Conservation (phyloP, 2,113 vertebrate species). For the Vulpes vulpes region DNA sequence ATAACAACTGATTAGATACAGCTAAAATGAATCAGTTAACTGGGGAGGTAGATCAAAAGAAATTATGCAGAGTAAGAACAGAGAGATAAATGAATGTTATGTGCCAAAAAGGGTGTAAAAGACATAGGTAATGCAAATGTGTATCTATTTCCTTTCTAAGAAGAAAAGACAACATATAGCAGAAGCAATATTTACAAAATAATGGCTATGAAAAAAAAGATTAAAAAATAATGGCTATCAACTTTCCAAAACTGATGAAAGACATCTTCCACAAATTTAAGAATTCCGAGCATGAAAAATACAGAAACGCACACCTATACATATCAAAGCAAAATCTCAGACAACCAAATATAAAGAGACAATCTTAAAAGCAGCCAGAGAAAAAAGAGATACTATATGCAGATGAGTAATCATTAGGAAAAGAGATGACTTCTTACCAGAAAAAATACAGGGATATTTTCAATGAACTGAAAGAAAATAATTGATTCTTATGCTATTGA, state of each 20-base stretch:
- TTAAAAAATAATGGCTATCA: background rate
- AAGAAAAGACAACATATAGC: background rate
- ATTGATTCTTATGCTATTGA: background rate
- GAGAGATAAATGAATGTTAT: background rate
- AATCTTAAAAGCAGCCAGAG: background rate
- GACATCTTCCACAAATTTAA: background rate
- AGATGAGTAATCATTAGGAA: background rate
- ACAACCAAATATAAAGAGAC: background rate
- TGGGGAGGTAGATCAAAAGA: background rate
- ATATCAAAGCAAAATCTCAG: background rate
- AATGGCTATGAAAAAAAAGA: background rate
- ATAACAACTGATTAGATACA: background rate
- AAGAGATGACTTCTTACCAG: background rate
- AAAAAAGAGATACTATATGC: background rate
- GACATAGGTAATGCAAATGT: background rate
- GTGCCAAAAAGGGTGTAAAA: background rate
- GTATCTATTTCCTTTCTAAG: background rate
- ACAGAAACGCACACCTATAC: background rate
- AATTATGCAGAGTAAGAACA: background rate
- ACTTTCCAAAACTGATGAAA: conserved; percentile 29
- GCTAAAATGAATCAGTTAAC: background rate
- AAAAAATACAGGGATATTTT: background rate
- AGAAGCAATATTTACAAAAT: background rate
- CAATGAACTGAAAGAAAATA: background rate
- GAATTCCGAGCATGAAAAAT: background rate